These are phyloP conservation scores for Denticeps clupeoides DNA, from an alignment of 2,797 vertebrate genomes.

Conservation along the genomic window DNA sequence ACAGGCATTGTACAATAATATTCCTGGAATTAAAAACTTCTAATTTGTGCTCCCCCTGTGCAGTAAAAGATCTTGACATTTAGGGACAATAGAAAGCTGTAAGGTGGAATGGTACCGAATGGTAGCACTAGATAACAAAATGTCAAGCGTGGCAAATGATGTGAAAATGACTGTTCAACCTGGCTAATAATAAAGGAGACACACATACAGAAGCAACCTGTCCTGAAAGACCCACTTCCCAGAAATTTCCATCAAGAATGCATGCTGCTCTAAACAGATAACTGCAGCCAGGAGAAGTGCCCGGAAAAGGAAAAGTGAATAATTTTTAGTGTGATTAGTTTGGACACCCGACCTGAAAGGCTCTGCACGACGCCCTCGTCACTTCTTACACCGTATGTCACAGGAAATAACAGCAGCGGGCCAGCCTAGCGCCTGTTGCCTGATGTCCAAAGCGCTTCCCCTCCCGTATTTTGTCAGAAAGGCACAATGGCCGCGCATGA, in stretches of 20 bases:
- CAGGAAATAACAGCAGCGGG: constrained; percentile 34
- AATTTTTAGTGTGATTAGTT: constrained; percentile 30
- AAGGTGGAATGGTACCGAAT: constrained; percentile 31
- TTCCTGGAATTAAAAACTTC: background rate
- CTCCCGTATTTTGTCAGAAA: too few species aligned
- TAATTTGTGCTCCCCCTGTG: constrained; percentile 2
- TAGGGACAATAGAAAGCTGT: constrained; percentile 42
- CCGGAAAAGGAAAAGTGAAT: constrained; percentile 7
- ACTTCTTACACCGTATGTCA: constrained; percentile 42
- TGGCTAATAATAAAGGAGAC: constrained; percentile 41
- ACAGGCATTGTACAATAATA: background rate
- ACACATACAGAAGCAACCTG: constrained; percentile 36
- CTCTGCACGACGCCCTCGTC: constrained; percentile 38
- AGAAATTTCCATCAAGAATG: constrained; percentile 34
- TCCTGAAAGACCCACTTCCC: constrained; percentile 25
- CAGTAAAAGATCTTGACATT: constrained; percentile 45
- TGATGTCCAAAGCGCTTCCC: too few species aligned
- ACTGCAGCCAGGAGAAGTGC: constrained; percentile 21
- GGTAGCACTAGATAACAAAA: constrained; percentile 52
- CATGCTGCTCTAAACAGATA: constrained; percentile 35
- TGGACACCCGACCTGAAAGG: constrained; percentile 26
- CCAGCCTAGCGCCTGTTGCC: constrained; percentile 19
- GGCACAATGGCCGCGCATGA: constrained; percentile 18
- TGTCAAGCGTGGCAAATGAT: constrained; percentile 51
- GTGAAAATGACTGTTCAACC: constrained; percentile 45